Conservation (phyloP, 1,140 invertebrate species). For the Choristoneura fumiferana region DNA sequence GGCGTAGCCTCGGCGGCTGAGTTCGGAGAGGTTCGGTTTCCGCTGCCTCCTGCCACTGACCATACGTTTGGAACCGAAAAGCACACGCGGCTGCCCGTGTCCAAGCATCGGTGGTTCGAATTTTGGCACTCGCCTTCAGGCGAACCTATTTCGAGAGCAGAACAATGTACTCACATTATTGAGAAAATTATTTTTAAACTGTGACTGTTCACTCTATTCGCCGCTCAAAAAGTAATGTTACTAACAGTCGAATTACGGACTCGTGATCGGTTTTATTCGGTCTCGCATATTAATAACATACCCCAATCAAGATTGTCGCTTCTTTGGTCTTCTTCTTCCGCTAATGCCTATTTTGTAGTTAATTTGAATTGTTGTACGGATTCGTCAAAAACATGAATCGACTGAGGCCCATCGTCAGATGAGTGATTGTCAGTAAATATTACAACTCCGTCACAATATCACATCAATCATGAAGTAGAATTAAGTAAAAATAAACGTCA, state of each 20-base stretch:
- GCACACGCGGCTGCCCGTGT: not conserved
- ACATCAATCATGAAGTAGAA: not conserved
- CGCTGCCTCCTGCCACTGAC: too few relatives aligned
- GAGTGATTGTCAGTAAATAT: not conserved
- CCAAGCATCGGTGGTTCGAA: not conserved
- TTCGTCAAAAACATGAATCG: too few relatives aligned
- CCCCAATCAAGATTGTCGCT: constrained; percentile 5
- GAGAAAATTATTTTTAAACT: constrained; percentile 10
- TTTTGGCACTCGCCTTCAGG: constrained; percentile 11
- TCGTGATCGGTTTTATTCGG: constrained; percentile 8
- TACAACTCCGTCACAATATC: not conserved
- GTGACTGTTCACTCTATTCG: constrained; percentile 10
- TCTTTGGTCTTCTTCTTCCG: not conserved
- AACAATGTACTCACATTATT: constrained; percentile 17
- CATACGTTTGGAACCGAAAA: not conserved
- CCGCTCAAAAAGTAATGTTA: constrained; percentile 10
- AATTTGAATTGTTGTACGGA: too few relatives aligned
- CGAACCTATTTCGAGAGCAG: constrained; percentile 12
- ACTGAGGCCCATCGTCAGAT: not conserved
- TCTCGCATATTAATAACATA: constrained; percentile 12
- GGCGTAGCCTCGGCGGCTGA: not conserved
- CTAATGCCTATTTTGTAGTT: not conserved
- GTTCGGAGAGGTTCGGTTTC: not conserved
- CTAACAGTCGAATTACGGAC: constrained; percentile 15
- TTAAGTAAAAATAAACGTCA: not conserved